Base-by-base conservation (phyloP, 2,797 vertebrate species). In the Acanthiza pusilla region DNA sequence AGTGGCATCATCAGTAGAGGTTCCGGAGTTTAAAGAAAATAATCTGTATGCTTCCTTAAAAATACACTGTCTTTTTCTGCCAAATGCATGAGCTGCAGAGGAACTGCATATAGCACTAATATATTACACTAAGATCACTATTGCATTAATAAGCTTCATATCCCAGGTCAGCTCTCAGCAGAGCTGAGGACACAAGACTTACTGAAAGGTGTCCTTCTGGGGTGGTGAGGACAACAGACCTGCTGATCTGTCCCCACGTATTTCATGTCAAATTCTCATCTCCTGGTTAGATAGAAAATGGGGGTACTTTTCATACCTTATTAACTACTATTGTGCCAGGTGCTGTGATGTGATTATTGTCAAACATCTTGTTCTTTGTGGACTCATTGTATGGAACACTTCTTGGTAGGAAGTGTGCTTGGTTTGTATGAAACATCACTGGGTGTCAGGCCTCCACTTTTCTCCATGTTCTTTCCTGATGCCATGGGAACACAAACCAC, bases 11-110 rank as follows among this genome's bases (percentile, higher is more conserved):
- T 81, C 30, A 73, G n/a, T 54, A 88, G 70, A 78, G 5, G 10
- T 57, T 81, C 43, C 76, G 30, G 71, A 79, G 32, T 75, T 89
- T 62, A 57, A 67, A 88, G 26, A 80, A 91, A 88, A 62, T 76
- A 48, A 38, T 77, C 36, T 53, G 2, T 68, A 38, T 78, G 40
- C n/a, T 38, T 18, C 61, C 16, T 79, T 74, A 68, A 66, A 94
- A 90, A 68, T 77, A 51, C 3, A 6, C 9, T 62, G 11, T 68
- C 27, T 18, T 51, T 88, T 71, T 63, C 23, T 57, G 42, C 60
- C 27, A 32, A 57, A 32, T 50, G 51, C 13, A 43, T n/a, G 50
- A 38, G 36, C 27, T 32, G 43, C 50, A 63, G 32, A 43, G 42
- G 13, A 55, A 21, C 10, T 63, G 16, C 19, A 10, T 23, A 5